These are phyloP conservation scores for Gouania willdenowi DNA, from an alignment of 2,797 vertebrate species.

Conservation along the genomic window DNA sequence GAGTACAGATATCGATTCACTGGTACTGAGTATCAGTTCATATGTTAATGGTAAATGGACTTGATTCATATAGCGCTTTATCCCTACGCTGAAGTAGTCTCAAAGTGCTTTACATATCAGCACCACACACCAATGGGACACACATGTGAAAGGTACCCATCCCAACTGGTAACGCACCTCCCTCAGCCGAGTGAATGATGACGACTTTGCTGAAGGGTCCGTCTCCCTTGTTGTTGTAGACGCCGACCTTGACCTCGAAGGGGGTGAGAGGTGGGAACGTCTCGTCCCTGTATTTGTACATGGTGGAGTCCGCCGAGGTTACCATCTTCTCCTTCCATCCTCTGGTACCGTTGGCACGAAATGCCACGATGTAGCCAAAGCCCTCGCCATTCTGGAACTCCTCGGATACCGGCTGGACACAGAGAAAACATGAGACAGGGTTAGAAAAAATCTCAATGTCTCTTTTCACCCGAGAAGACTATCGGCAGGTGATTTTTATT, in stretches of 20 bases:
- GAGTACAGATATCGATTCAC: too few relatives aligned
- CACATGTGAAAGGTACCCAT: too few relatives aligned
- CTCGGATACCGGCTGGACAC: slow-evolving; percentile 88
- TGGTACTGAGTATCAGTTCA: too few relatives aligned
- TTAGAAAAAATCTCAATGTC: too few relatives aligned
- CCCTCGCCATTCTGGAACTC: slow-evolving; percentile 97
- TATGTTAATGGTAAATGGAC: too few relatives aligned
- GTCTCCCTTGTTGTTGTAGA: slow-evolving; percentile 97
- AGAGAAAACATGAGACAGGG: too few relatives aligned
- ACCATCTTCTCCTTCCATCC: slow-evolving; percentile 99
- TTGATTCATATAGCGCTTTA: too few relatives aligned
- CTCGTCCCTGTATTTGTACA: slow-evolving; percentile 94
- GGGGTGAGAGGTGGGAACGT: slow-evolving; percentile 95
- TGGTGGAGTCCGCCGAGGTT: slow-evolving; percentile 91
- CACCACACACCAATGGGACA: too few relatives aligned
- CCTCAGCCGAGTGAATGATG: slow-evolving; percentile 91
- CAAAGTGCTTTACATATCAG: too few relatives aligned
- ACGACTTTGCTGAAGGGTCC: slow-evolving; percentile 93
- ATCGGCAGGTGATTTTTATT: too few relatives aligned
- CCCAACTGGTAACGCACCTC: slow-evolving; percentile 87
- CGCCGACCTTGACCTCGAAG: slow-evolving; percentile 95
- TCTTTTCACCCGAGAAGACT: too few relatives aligned
- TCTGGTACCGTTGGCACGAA: slow-evolving; percentile 91
- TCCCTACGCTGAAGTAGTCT: too few relatives aligned
- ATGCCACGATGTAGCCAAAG: slow-evolving; percentile 96